Evolutionary conservation across 1,140 invertebrate genomes (phyloP), one percentile per base, ranked within the genome.

Genomic region (Hycleus phaleratus): DNA sequence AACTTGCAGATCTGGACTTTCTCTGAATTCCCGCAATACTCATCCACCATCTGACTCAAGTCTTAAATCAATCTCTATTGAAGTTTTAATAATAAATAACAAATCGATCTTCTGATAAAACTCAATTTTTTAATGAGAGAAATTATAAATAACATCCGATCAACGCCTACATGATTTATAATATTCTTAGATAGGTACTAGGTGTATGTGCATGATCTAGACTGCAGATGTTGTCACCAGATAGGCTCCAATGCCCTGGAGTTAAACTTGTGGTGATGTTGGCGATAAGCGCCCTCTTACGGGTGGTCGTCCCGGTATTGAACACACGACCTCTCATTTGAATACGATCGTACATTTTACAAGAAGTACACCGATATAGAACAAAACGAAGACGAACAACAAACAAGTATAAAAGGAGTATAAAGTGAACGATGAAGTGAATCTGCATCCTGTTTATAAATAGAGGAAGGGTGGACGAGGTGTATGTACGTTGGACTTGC

Each of bases 211-310:
- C 68, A 70, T 70, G 68, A 72, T 72, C 71, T 72, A 70, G 71
- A 72, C 70, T 70, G 70, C 55, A 71, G 72, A 73, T 73, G 63
- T 73, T 73, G 72, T 73, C 72, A 72, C 72, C 72, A 73, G 72
- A 73, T 73, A 72, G 60, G 54, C 45, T 49, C 49, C 57, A 49
- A 58, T 65, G 56, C 55, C 57, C 56, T 53, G 61, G 58, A 62
- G 63, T 4, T 62, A 53, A 58, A 47, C 59, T 57, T 62, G 68
- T 66, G 70, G 64, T 67, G 71, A 70, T 71, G 65, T 42, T 32
- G 11, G 48, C 62, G 70, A 71, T 72, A 72, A 71, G 68, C 44
- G 53, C 12, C 49, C 50, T 63, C 65, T 55, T 60, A 63, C 67
- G 70, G 70, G 71, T 71, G 71, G 71, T 73, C 70, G 68, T 42